Evolutionary conservation across 2,888 invertebrate genomes (phyloP), one percentile per base, ranked within the genome.

Genomic region (Myathropa florea): DNA sequence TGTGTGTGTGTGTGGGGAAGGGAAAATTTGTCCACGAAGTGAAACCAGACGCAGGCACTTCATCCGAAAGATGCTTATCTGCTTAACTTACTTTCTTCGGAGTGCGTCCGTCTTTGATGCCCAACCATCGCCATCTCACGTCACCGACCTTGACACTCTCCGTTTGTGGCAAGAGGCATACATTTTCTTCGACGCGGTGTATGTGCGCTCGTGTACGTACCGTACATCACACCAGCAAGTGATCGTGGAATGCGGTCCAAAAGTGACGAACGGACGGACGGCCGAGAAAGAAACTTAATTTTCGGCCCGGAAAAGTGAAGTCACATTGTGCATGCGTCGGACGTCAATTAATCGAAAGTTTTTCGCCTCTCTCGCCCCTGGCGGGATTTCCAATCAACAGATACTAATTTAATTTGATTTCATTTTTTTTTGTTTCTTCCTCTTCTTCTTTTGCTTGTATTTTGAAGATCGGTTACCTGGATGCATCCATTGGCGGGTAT

Each of bases 271-370:
- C n/a, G 24, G 28, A 26, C 28, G 60, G 60, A 28, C 28, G 26
- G 28, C 9, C n/a, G 18, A 28, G 36, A 68, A 24, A 68, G 76
- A 68, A 64, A 30, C 39, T 57, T 21, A 71, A 76, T 76, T 84
- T 80, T 76, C 57, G 18, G 53, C 10, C 57, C 68, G 64, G 57
- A 85, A 85, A 82, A 85, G 85, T 77, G 85, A 81, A 81, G 73
- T 82, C 85, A 85, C 82, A 46, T 18, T 18, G 46, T 46, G 18
- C 46, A 76, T 70, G 70, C 59, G 64, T 72, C 71, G 63, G 64
- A 63, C 71, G 67, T 72, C 63, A 70, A 85, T 85, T 82, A 85
- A 85, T 85, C 85, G 85, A 85, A 85, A 85, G 85, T 85, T 85
- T 70, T 77, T 77, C 61, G 70, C 71, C 59, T 71, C 21, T 59